These are phyloP conservation scores for Ptilonorhynchus violaceus DNA, from an alignment of 2,113 vertebrate genomes.

Conservation along the genomic window DNA sequence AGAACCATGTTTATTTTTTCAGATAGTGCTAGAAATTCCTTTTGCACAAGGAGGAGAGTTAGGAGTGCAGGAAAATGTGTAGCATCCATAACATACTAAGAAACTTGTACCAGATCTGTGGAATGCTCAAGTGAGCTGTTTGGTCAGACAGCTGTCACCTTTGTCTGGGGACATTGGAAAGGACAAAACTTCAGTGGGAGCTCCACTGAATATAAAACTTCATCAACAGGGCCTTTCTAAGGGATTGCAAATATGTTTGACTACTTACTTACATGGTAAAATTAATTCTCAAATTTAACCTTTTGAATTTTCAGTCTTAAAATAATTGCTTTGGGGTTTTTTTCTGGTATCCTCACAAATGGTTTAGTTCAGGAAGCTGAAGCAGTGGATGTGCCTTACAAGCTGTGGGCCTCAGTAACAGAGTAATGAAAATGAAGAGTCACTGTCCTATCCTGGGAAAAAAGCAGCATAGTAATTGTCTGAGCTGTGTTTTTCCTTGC, in stretches of 20 bases:
- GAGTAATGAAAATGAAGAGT: not conserved
- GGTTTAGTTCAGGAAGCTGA: not conserved
- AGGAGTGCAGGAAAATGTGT: not conserved
- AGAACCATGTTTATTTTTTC: not conserved
- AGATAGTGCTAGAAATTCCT: not conserved
- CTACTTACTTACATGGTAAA: not conserved
- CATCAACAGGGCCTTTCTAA: not conserved
- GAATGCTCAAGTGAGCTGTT: not conserved
- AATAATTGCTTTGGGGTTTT: not conserved
- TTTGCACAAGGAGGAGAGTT: not conserved
- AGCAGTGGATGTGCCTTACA: not conserved
- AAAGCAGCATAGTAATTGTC: not conserved
- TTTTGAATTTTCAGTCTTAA: not conserved
- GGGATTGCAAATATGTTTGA: not conserved
- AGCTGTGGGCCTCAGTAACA: not conserved
- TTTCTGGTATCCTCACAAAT: not conserved
- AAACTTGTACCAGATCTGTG: not conserved
- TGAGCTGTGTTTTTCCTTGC: not conserved
- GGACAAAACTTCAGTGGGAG: not conserved
- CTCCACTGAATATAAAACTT: not conserved
- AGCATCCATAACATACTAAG: not conserved
- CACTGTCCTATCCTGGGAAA: not conserved
- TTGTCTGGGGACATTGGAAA: not conserved
- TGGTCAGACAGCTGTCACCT: not conserved
- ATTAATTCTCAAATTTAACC: not conserved